Evolutionary conservation across 1,140 invertebrate species (phyloP).

Genomic region (Hylaeus anthracinus): DNA sequence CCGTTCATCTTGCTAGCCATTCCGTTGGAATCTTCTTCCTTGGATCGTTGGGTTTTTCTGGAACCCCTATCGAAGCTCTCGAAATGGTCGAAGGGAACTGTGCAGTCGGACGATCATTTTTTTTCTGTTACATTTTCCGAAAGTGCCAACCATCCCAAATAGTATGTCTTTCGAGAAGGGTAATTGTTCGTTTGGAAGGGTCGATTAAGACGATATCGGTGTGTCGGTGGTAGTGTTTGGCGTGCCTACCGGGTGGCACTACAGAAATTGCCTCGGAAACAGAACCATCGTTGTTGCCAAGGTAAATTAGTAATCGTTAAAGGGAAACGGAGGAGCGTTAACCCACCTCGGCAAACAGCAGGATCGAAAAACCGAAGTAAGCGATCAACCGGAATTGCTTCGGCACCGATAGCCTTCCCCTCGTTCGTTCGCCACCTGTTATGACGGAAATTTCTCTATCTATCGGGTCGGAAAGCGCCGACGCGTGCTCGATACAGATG

Average conservation of each 20-base stretch:
- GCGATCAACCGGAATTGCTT: constrained; percentile 18
- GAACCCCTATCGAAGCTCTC: neutral
- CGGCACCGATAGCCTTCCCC: neutral
- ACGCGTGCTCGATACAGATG: neutral
- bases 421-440: constrained; percentile 18
- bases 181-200: no score
- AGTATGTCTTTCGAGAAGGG: no score
- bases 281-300: no score
- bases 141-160: no score
- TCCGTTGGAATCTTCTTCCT: constrained; percentile 19
- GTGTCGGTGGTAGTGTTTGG: neutral
- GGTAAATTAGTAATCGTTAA: constrained; percentile 12
- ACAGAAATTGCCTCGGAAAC: neutral
- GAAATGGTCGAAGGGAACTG: no score
- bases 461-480: neutral
- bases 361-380: neutral
- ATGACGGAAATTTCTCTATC: constrained; percentile 12
- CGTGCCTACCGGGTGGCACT: neutral
- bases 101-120: no score
- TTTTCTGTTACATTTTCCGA: no score
- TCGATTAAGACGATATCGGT: neutral
- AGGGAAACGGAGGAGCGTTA: neutral
- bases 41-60: constrained; percentile 26
- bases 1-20: constrained; percentile 37
- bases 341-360: neutral